Evolutionary conservation across 2,888 invertebrate genomes (phyloP).

Genomic region (Euclidia mi): DNA sequence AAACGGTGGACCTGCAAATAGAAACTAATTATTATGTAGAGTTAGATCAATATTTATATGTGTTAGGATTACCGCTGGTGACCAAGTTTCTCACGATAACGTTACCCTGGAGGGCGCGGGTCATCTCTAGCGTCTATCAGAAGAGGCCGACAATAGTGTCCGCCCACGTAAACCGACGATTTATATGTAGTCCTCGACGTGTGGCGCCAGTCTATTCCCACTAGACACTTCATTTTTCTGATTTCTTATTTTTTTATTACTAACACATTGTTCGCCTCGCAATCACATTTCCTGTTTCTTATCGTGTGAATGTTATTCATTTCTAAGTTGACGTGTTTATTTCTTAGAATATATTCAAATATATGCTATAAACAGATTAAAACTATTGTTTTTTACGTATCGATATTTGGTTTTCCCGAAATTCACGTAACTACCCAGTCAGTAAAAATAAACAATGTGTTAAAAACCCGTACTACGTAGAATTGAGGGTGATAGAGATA

Average conservation of each 20-base stretch:
- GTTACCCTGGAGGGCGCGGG: conserved; percentile 57
- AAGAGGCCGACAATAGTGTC: conserved; percentile 68
- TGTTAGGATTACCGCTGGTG: conserved; percentile 34
- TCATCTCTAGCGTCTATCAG: conserved; percentile 71
- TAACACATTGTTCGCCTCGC: conserved; percentile 12
- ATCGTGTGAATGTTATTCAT: conserved; percentile 8
- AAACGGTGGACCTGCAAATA: neutral
- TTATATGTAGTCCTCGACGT: conserved; percentile 68
- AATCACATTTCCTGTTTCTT: conserved; percentile 15
- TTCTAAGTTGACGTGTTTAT: neutral
- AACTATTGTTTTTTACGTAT: neutral
- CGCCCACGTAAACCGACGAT: conserved; percentile 75
- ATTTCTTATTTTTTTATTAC: conserved; percentile 51
- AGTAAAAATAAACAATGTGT: conserved; percentile 26
- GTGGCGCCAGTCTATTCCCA: conserved; percentile 64
- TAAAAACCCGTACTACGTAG: conserved; percentile 17
- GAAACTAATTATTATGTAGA: neutral
- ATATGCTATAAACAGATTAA: too few species aligned
- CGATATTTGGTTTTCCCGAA: neutral
- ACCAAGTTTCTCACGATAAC: conserved; percentile 65
- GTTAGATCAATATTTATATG: conserved; percentile 17
- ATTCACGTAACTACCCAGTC: neutral
- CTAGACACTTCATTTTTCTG: conserved; percentile 52
- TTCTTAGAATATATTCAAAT: neutral
- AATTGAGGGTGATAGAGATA: too few species aligned